Evolutionary conservation across 1,140 invertebrate species (phyloP).

Genomic region (Drosophila kanapiae): DNA sequence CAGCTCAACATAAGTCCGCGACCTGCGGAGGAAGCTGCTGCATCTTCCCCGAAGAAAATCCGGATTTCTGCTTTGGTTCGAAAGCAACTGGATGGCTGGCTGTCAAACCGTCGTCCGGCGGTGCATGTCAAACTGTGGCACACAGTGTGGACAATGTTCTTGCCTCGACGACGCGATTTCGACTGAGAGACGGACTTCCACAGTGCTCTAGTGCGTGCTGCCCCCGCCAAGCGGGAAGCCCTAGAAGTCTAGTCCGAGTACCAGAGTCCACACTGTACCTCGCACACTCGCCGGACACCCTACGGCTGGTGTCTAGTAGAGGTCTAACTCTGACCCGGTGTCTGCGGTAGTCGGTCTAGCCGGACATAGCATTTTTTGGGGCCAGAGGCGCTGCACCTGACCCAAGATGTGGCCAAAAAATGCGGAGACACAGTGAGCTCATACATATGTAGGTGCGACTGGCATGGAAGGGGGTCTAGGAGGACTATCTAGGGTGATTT

Average conservation of each 20-base stretch:
- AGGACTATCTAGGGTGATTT: not conserved
- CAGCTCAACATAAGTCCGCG: constrained; percentile 27
- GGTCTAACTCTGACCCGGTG: constrained; percentile 36
- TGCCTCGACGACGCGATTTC: constrained; percentile 64
- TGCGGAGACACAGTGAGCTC: constrained; percentile 52
- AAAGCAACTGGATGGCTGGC: constrained; percentile 15
- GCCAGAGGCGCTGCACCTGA: constrained; percentile 42
- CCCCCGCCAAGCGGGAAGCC: constrained; percentile 50
- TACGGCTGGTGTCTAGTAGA: constrained; percentile 3
- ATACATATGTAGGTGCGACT: constrained; percentile 42
- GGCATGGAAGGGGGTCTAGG: not conserved
- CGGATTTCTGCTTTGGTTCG: not conserved
- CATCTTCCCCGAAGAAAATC: constrained; percentile 7
- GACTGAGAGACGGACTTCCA: constrained; percentile 64
- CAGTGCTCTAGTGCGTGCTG: constrained; percentile 33
- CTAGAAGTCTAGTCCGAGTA: constrained; percentile 40
- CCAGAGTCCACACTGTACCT: constrained; percentile 6
- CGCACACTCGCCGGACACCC: constrained; percentile 21
- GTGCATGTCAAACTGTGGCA: constrained; percentile 57
- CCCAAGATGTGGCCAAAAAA: constrained; percentile 15
- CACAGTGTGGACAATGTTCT: constrained; percentile 40
- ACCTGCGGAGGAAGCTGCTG: constrained; percentile 36
- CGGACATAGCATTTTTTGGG: constrained; percentile 21
- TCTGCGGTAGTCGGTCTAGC: constrained; percentile 37
- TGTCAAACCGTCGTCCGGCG: constrained; percentile 14